Evolutionary conservation across 2,113 vertebrate genomes (phyloP).

Genomic region (Apteryx owenii): DNA sequence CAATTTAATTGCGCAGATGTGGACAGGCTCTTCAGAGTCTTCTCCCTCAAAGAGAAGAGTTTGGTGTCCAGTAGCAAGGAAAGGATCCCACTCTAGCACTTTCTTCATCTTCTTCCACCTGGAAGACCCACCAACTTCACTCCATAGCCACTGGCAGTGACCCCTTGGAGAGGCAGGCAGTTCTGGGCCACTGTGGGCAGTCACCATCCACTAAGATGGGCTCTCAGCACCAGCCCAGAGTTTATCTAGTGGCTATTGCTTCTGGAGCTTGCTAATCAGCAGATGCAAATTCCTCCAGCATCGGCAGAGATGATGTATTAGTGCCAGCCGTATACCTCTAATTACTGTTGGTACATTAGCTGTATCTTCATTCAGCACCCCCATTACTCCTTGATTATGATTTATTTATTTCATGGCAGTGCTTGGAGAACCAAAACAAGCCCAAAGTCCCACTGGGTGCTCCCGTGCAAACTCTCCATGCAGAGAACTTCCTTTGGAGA

Average conservation of each 20-base stretch:
- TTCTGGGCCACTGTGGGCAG: not conserved
- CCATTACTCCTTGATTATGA: not conserved
- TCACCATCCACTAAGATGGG: fast-evolving
- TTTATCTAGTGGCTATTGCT: not conserved
- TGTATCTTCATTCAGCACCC: not conserved
- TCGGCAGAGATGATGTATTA: not conserved
- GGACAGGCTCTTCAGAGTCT: not conserved
- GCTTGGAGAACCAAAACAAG: not conserved
- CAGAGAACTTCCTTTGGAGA: not conserved
- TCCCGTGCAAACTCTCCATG: not conserved
- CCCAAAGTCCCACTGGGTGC: not conserved
- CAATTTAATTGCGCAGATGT: not conserved
- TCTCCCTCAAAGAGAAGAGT: not conserved
- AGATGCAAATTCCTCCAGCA: not conserved
- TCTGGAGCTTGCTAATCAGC: not conserved
- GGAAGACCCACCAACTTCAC: not conserved
- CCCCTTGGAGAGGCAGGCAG: not conserved
- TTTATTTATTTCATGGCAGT: not conserved
- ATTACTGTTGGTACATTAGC: not conserved
- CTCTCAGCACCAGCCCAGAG: not conserved
- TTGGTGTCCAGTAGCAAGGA: not conserved
- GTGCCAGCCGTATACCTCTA: slow-evolving; percentile 27
- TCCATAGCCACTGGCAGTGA: fast-evolving
- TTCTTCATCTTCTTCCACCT: not conserved
- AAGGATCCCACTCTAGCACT: not conserved